Conservation (phyloP, 2,113 vertebrate genomes). For the Pholis gunnellus region DNA sequence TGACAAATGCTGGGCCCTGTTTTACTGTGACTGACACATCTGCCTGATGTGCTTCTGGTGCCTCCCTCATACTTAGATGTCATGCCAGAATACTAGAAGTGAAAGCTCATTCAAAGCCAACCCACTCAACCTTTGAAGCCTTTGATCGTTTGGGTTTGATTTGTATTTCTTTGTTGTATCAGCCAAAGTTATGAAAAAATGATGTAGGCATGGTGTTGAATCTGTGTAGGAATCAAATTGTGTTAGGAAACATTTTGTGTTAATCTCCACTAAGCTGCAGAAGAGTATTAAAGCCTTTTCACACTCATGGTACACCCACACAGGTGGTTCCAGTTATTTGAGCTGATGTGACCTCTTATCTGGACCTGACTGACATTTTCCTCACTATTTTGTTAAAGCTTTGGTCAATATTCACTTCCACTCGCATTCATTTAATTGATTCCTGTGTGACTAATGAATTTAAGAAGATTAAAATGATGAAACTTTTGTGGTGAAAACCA, state of each 20-base stretch:
- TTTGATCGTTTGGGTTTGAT: conserved; percentile 23
- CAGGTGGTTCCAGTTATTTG: neutral
- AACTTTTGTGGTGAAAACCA: neutral
- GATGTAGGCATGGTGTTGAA: conserved; percentile 9
- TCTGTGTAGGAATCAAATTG: conserved; percentile 14
- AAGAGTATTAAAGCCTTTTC: conserved; percentile 12
- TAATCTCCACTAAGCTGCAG: conserved; percentile 33
- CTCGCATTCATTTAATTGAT: conserved; percentile 6
- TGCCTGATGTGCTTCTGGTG: conserved; percentile 7
- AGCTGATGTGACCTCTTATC: conserved; percentile 4
- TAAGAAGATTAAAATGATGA: neutral
- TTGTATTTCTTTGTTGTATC: conserved; percentile 31
- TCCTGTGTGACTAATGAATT: neutral
- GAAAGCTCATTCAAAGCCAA: conserved; percentile 41
- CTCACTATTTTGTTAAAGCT: neutral
- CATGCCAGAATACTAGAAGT: conserved; percentile 23
- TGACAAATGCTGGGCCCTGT: conserved; percentile 13
- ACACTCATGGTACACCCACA: conserved; percentile 23
- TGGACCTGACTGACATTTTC: conserved; percentile 6
- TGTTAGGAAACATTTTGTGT: conserved; percentile 10
- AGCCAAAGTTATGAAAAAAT: conserved; percentile 33
- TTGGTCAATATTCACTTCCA: neutral
- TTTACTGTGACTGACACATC: conserved; percentile 37
- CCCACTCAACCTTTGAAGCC: conserved; percentile 26
- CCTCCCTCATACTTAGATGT: conserved; percentile 24